Evolutionary conservation across 2,888 invertebrate species (phyloP), one percentile per base, ranked within the genome.

Genomic region (Aleiodes testaceus): DNA sequence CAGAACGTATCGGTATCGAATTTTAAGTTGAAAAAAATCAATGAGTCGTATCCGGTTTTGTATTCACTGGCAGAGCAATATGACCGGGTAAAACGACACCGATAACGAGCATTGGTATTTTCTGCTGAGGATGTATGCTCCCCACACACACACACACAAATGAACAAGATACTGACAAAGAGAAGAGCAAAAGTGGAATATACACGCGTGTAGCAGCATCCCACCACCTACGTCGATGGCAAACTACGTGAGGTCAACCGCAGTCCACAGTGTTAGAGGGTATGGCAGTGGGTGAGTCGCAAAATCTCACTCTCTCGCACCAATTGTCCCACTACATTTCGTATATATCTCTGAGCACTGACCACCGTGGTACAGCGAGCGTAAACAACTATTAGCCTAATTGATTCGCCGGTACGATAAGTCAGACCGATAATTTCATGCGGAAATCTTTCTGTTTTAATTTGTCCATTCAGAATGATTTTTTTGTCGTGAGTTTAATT

Each of bases 321-420:
- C 42, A 59, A 26, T 59, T 59, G 59, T 36, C 7, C 36, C 16
- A 59, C 18, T 59, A 9, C 18, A 61, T 52, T 66, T 65, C 53
- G 52, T 64, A 70, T 70, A 59, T 66, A 66, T 70, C 50, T 49
- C 52, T 42, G 36, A 50, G 18, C 18, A 36, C 59, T 59, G 59
- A 59, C 59, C 30, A 67, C 71, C 30, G 22, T 59, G 36, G 50
- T 67, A 44, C 66, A 50, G 77, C 78, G 72, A 72, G 78, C 79
- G 79, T 78, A 78, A 81, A 82, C 78, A 80, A 79, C 82, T 81
- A 82, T 82, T 82, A 80, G 75, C 76, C 81, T 80, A 82, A 83
- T 84, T 81, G 83, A 83, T 83, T 79, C 78, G 78, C 78, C 76
- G 75, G 77, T 74, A 76, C 76, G 77, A 74, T 75, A 72, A 75